Percentiles rank a stretch among this genome's conserved stretches.
phyloP scores from a whole-genome alignment of 2,888 invertebrate species.

The Drosophila paranaensis region DNA sequence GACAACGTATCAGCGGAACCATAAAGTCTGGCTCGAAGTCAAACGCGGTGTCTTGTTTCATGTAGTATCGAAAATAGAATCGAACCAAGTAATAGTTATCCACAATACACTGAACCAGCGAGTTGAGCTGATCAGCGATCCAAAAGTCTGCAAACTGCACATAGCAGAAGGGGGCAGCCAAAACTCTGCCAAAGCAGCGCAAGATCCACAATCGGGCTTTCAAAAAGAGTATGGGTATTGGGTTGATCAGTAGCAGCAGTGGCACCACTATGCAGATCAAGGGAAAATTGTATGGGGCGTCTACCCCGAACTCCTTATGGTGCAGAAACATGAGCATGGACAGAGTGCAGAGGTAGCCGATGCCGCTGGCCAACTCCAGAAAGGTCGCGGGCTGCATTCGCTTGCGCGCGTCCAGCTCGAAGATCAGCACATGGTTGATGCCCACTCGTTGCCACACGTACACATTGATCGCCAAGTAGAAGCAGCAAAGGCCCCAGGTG shows the following conservation, averaged over 20 bases:
- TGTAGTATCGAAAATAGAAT: constrained; percentile 88
- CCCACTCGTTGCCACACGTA: constrained; percentile 97
- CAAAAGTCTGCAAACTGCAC: constrained; percentile 98
- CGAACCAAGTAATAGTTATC: constrained; percentile 97
- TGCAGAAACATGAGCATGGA: constrained; percentile 89
- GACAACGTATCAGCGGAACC: constrained; percentile 91
- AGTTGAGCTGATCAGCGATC: constrained; percentile 97
- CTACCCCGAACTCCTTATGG: constrained; percentile 88
- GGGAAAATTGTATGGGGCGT: constrained; percentile 95
- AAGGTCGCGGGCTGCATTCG: constrained; percentile 95
- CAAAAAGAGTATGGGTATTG: constrained; percentile 93
- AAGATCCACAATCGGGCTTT: constrained; percentile 96
- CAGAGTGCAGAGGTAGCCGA: constrained; percentile 95
- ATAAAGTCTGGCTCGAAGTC: constrained; percentile 88
- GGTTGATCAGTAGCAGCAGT: constrained; percentile 93
- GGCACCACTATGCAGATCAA: constrained; percentile 91
- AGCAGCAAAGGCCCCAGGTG: constrained; percentile 94
- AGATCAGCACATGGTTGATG: constrained; percentile 97
- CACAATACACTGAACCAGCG: constrained; percentile 92
- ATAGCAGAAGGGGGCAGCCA: constrained; percentile 94
- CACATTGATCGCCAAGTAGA: constrained; percentile 96
- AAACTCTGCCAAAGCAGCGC: constrained; percentile 89
- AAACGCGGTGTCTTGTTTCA: neutral
- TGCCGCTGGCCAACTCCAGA: constrained; percentile 94
- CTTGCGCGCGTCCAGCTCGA: constrained; percentile 96